Percentiles rank a stretch among this genome's conserved stretches.
phyloP scores from a whole-genome alignment of 2,797 vertebrate genomes.

The Dendrocincla fuliginosa region DNA sequence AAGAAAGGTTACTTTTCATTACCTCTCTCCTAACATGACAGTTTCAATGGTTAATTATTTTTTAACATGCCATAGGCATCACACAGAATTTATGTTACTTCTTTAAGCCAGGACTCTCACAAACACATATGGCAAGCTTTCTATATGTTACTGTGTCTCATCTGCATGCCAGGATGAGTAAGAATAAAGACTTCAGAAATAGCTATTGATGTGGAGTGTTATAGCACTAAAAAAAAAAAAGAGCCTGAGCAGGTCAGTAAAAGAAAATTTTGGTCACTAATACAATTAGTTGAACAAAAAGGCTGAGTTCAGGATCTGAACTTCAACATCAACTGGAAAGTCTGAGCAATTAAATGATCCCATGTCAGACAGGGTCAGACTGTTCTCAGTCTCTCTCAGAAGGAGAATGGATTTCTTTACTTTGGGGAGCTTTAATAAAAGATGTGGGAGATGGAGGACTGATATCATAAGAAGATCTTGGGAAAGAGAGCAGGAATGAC shows the following conservation, averaged over 20 bases:
- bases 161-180: not conserved
- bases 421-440: not conserved
- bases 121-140: not conserved
- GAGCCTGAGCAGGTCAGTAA: not conserved
- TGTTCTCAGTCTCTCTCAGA: not conserved
- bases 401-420: not conserved
- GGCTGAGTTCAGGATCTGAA: not conserved
- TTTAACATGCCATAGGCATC: not conserved
- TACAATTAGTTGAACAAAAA: not conserved
- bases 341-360: not conserved
- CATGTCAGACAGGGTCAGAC: not conserved
- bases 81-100: not conserved
- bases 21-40: not conserved
- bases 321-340: not conserved
- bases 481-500: not conserved
- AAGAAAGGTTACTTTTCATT: not conserved
- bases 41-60: slow-evolving; percentile 1
- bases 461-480: not conserved
- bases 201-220: not conserved
- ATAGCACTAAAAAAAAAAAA: not conserved
- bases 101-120: not conserved
- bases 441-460: not conserved
- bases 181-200: not conserved
- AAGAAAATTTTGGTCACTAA: not conserved
- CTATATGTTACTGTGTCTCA: not conserved